Conservation (phyloP, 2,113 vertebrate species). For the Oxyura jamaicensis region DNA sequence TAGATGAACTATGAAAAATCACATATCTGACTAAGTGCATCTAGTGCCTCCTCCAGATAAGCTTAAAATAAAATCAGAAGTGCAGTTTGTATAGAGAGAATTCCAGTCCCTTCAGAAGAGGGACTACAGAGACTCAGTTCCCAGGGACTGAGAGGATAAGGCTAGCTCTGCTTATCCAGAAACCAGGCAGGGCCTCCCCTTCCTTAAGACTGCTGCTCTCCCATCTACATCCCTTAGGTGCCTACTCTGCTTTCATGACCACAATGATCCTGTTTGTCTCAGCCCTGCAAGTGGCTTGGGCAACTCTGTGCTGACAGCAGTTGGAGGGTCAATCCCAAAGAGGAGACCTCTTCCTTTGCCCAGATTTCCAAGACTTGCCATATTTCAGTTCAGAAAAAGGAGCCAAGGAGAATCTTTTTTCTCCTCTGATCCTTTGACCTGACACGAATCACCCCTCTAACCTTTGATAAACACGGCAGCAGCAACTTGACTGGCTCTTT, state of each 20-base stretch:
- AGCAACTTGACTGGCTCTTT: neutral
- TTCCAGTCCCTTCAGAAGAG: neutral
- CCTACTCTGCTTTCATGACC: rapidly evolving
- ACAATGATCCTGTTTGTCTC: neutral
- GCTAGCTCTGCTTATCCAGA: neutral
- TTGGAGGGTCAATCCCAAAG: neutral
- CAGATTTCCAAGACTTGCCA: neutral
- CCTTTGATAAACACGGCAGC: neutral
- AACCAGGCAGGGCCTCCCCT: rapidly evolving
- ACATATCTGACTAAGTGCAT: neutral
- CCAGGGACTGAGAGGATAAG: neutral
- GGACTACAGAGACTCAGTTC: neutral
- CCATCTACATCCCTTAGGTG: neutral
- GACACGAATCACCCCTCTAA: neutral
- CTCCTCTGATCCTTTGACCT: neutral
- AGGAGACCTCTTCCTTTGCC: neutral
- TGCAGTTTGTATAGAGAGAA: neutral
- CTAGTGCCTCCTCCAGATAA: neutral
- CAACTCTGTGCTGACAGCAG: neutral
- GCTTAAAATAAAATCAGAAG: neutral
- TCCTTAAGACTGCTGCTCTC: neutral
- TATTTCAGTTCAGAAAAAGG: neutral
- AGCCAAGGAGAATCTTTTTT: neutral
- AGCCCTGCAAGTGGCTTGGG: neutral
- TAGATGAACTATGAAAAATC: neutral